Base-by-base conservation (phyloP, 2,888 invertebrate genomes). In the Erannis defoliaria region DNA sequence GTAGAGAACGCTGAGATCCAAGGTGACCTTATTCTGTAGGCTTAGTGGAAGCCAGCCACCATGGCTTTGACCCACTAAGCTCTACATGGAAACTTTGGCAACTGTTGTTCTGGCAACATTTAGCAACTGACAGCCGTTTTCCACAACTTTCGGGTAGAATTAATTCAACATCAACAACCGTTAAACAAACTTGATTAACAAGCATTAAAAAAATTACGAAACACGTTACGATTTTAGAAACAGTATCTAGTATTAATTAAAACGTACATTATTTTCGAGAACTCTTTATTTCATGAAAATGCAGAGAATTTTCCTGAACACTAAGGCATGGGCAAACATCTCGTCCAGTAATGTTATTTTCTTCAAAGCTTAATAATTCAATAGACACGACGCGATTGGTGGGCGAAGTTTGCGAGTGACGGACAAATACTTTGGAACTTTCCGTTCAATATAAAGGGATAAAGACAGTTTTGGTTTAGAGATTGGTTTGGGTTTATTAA, bases 11-110 rank as follows among this genome's bases (percentile, higher is more conserved):
- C 68, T 66, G 69, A 71, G 68, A 42, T 66, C 45, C 60, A 69
- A 66, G 64, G 67, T 71, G 66, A 73, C 76, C 77, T 78, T 66
- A 66, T 66, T 63, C 64, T 64, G 65, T 68, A 71, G 69, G 45
- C 77, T 78, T 82, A 82, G 79, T 67, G 55, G 49, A 21, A 70
- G 81, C 77, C 81, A 82, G 73, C 62, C 72, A 56, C 71, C 62
- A 73, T 69, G 73, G 70, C 77, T 75, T 81, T 82, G 81, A 75
- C 78, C 78, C 65, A 77, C 53, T 73, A 66, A 71, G 57, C 60
- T 46, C 63, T 54, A 48, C 56, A 42, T 48, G 61, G 37, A 49
- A 65, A 67, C 55, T 65, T 73, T 62, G 56, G 62, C 55, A 68
- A 63, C 59, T 53, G 62, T 67, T 49, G 40, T 60, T 49, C 37